Evolutionary conservation across 2,113 vertebrate genomes (phyloP), one percentile per base, ranked within the genome.

Genomic region (Corythaeola cristata): DNA sequence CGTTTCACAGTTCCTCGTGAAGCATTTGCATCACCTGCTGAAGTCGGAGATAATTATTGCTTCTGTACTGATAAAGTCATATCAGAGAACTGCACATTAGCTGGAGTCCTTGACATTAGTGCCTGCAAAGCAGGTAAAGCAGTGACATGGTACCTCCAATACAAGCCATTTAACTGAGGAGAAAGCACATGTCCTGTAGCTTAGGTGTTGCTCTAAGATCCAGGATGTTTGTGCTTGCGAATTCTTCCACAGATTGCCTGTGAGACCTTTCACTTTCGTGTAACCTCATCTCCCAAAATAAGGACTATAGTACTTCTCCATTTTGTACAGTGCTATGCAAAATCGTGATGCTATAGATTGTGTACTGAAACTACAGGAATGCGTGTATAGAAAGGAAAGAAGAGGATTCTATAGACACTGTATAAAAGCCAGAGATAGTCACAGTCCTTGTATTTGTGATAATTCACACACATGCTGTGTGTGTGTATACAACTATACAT

Each of bases 1-100:
- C 99, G 99, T 79, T 99, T 97, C 90, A 0, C 80, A 20, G 98
- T 99, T 55, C 98, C 98, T n/a, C 19, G 96, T 1, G 62, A 93
- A 18, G 99, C 99, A 8, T 97, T 99, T 77, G 99, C 98, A 5
- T 98, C 99, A 1, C 99, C 99, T 3, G 0, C 20, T 5, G 84
- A 92, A 47, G 99, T 99, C 24, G 96, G 95, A 45, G 98, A 99
- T 24, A 99, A 99, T 80, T 76, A 87, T 3, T 99, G 99, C 45
- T 99, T 97, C 98, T 99, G 99, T 79, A 98, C 16, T 4, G 89
- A 99, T 7, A 0, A 0, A 2, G 1, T 33, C 4, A 15, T 97
- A 87, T 98, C 98, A 66, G 78, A 90, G 30, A 99, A 99, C 76
- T 99, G 99, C 96, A 99, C 98, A 1, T 0, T 96, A 20, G 98